Evolutionary conservation across 2,113 vertebrate genomes (phyloP).

Genomic region (Pandion haliaetus): DNA sequence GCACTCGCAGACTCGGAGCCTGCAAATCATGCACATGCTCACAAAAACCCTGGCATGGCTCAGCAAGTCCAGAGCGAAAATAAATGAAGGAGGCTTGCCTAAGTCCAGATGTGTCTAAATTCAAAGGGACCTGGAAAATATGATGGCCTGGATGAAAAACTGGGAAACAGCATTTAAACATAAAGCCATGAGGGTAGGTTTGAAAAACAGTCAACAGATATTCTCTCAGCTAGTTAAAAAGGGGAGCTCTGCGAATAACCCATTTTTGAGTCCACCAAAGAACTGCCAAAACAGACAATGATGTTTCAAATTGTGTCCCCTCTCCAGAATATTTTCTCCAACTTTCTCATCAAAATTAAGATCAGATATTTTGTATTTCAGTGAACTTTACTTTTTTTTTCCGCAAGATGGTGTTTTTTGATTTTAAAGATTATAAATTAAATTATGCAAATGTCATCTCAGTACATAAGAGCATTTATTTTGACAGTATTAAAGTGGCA

Average conservation of each 20-base stretch:
- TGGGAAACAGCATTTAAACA: neutral
- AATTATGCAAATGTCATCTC: neutral
- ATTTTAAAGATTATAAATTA: neutral
- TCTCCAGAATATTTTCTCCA: neutral
- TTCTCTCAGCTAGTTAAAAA: neutral
- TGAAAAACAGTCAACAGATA: neutral
- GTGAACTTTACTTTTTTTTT: neutral
- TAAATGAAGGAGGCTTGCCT: neutral
- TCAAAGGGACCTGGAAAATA: conserved; percentile 15
- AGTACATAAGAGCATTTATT: neutral
- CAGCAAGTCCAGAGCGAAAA: neutral
- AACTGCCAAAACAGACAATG: neutral
- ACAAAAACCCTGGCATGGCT: neutral
- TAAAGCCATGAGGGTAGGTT: neutral
- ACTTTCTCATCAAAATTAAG: neutral
- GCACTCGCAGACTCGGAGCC: neutral
- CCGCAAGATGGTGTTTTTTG: neutral
- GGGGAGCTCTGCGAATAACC: neutral
- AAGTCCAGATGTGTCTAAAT: neutral
- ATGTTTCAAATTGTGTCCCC: neutral
- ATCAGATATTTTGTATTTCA: neutral
- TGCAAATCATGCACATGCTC: neutral
- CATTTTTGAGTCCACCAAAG: neutral
- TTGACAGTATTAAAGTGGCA: neutral
- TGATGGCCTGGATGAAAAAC: neutral